These are phyloP conservation scores for Lepidostoma basale DNA, from an alignment of 1,140 invertebrate genomes.

Conservation along the genomic window DNA sequence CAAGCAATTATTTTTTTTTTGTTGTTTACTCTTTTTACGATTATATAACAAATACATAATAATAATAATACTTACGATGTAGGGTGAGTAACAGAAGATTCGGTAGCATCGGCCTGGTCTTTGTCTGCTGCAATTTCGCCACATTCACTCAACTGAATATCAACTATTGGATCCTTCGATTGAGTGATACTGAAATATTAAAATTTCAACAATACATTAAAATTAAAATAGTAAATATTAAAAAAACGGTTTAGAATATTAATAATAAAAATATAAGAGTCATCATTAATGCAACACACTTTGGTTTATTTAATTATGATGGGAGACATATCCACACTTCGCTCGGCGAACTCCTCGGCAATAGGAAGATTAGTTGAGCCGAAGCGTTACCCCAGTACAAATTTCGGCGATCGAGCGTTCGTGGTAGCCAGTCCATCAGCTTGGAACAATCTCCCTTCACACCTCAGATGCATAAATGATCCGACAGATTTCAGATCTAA, in stretches of 20 bases:
- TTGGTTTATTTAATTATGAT: too few species aligned
- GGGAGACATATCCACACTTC: too few species aligned
- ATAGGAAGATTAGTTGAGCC: too few species aligned
- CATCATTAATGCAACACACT: too few species aligned
- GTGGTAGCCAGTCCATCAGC: too few species aligned
- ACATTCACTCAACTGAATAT: not conserved
- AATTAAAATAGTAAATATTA: not conserved
- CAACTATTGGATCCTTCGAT: constrained; percentile 21
- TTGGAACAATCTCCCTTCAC: too few species aligned
- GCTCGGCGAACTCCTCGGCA: too few species aligned
- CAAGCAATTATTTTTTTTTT: too few species aligned
- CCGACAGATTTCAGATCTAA: too few species aligned
- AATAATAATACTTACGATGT: constrained; percentile 18
- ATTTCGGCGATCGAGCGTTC: too few species aligned
- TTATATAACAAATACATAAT: not conserved
- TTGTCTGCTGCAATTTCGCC: not conserved
- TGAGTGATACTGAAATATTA: constrained; percentile 9
- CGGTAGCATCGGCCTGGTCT: not conserved
- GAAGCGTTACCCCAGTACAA: too few species aligned
- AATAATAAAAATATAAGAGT: not conserved
- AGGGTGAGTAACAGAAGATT: not conserved
- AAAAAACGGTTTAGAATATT: not conserved
- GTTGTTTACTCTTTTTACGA: not conserved
- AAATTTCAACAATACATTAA: not conserved
- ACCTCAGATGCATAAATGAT: too few species aligned